Evolutionary conservation across 1,140 invertebrate genomes (phyloP), one percentile per base, ranked within the genome.

Genomic region (Caenorhabditis briggsae): DNA sequence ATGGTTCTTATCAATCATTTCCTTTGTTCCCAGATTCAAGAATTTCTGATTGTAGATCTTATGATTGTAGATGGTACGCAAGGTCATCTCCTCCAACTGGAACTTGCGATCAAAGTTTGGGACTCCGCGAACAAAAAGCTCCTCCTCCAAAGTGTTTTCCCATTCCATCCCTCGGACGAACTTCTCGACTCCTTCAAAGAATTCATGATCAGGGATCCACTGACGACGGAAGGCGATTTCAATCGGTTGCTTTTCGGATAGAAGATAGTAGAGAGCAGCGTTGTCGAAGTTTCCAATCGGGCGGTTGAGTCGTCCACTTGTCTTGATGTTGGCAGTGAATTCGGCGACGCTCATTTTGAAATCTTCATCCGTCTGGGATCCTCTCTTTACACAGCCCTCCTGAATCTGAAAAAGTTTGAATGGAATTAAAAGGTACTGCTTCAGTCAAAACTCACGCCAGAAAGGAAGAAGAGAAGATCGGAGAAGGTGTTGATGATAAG

Each of bases 161-260:
- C 70, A 78, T 53, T 50, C 70, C 70, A 78, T 78, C 50, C 46
- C 70, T 53, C 46, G 46, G 25, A 78, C n/a, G 23, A 78, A 78
- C 16, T 43, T n/a, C 14, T 78, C 25, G 20, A 78, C 70, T 20
- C 70, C 70, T 25, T 50, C 70, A n/a, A 78, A 78, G 8, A 50
- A 78, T 25, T 18, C 23, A 12, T 16, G 70, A 48, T 50, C 46
- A 78, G 70, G 18, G 8, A 78, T 50, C 70, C 70, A 78, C 23
- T 78, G 18, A 20, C 70, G 12, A 25, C 70, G 70, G n/a, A 78
- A 41, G 12, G 70, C 43, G 5, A 78, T 5, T 50, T 78, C 70
- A 50, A 78, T 50, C 41, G 70, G 70, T 50, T 78, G 12, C 9
- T 43, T 78, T 50, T 78, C 70, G 9, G 70, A 78, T 16, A 78